phyloP scores from a whole-genome alignment of 2,888 invertebrate genomes.

The Eumerus sabulonum region DNA sequence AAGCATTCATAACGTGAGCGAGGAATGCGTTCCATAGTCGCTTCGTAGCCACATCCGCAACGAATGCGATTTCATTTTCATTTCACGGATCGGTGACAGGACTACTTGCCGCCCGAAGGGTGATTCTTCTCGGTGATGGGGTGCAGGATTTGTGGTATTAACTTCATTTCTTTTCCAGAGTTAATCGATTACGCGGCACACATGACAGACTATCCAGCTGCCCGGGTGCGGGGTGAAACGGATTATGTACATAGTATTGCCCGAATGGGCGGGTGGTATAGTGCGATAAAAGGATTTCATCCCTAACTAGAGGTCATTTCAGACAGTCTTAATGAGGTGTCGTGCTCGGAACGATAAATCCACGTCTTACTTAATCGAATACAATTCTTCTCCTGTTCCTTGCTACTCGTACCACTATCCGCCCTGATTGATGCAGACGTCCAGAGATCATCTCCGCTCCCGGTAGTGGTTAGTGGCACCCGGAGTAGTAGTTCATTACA shows the following conservation, averaged over 20 bases:
- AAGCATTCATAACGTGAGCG: slow-evolving; percentile 55
- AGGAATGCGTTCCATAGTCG: slow-evolving; percentile 60
- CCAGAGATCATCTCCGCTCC: slow-evolving; percentile 26
- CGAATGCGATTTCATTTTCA: slow-evolving; percentile 67
- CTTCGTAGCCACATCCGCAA: slow-evolving; percentile 59
- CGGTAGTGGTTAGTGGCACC: no score
- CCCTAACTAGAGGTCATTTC: slow-evolving; percentile 24
- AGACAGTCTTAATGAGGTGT: slow-evolving; percentile 3
- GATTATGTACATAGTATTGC: slow-evolving; percentile 26
- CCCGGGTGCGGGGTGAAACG: slow-evolving; percentile 4
- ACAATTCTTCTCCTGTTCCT: slow-evolving; percentile 43
- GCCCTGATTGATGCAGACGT: slow-evolving; percentile 55
- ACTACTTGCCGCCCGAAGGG: slow-evolving; percentile 23
- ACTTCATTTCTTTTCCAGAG: slow-evolving; percentile 29
- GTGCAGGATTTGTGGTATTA: slow-evolving; percentile 45
- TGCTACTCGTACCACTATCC: slow-evolving; percentile 15
- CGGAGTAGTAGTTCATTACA: slow-evolving; percentile 42
- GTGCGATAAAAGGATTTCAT: slow-evolving; percentile 18
- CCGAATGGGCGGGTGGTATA: not conserved
- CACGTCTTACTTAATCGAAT: slow-evolving; percentile 57
- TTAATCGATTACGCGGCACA: slow-evolving; percentile 66
- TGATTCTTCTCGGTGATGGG: slow-evolving; percentile 1
- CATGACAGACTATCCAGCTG: slow-evolving; percentile 13
- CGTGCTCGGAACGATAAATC: slow-evolving; percentile 33
- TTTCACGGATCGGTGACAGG: slow-evolving; percentile 67